Evolutionary conservation across 2,888 invertebrate genomes (phyloP), one percentile per base, ranked within the genome.

Genomic region (Apamea crenata): DNA sequence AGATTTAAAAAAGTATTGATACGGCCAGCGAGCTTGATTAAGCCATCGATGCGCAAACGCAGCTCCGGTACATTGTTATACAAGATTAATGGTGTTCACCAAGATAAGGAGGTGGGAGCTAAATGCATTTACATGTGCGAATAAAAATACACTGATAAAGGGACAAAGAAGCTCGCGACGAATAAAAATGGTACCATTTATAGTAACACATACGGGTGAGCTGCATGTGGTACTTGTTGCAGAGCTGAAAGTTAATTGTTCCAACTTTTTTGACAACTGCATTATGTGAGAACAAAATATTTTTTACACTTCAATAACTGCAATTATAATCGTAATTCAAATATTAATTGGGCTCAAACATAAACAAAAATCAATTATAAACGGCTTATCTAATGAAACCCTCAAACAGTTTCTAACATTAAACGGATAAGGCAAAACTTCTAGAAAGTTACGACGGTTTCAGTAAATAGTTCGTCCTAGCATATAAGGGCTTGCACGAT

Each of bases 81-180:
- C 96, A 95, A 96, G 96, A 96, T 97, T 96, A 96, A 96, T 96
- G 95, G 95, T 96, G 96, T 96, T 94, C 94, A 75, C 88, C 83
- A 89, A 93, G 96, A 96, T 96, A 96, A 96, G 94, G 90, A 94
- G 94, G 95, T 96, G 96, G 95, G 94, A 95, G 96, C 95, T 96
- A 96, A 97, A 96, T 96, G 96, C 96, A 96, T 96, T 96, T 95
- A 96, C 96, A 96, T 96, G 96, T 96, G 96, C 94, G 94, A 96
- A 96, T 95, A 95, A 95, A 95, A 94, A 93, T 93, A 93, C 90
- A 90, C 95, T 94, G 96, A 96, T 96, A 96, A 96, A 94, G 94
- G 93, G 92, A 96, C 95, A 96, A 96, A 95, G 95, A 94, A 94
- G 92, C 93, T 94, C 89, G 94, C 92, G 88, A 92, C 92, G 94